phyloP scores from a whole-genome alignment of 1,140 invertebrate species.

The Aethina tumida region DNA sequence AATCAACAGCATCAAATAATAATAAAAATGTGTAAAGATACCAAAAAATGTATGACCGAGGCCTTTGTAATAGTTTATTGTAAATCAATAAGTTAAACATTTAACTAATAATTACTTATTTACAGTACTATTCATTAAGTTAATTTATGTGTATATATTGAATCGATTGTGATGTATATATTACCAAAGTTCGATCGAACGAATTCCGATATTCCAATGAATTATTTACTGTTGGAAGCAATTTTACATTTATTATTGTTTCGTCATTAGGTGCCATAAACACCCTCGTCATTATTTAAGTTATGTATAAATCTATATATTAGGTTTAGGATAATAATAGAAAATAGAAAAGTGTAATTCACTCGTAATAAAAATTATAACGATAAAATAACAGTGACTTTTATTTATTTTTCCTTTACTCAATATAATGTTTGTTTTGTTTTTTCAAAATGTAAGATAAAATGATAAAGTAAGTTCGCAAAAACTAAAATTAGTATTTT shows the following conservation, averaged over 20 bases:
- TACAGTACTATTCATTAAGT: slow-evolving; percentile 15
- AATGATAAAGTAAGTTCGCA: too few species aligned
- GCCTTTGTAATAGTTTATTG: slow-evolving; percentile 11
- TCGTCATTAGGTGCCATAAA: slow-evolving; percentile 15
- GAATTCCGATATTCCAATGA: slow-evolving; percentile 17
- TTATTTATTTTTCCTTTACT: too few species aligned
- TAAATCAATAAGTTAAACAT: slow-evolving; percentile 16
- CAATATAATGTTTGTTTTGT: too few species aligned
- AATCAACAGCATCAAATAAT: neutral
- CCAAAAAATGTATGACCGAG: slow-evolving; percentile 10
- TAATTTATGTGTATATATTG: slow-evolving; percentile 25
- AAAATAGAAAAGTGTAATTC: slow-evolving; percentile 12
- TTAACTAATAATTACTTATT: slow-evolving; percentile 17
- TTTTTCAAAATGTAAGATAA: too few species aligned
- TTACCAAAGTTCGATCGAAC: slow-evolving; percentile 22
- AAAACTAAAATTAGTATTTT: too few species aligned
- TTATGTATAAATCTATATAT: slow-evolving; percentile 8
- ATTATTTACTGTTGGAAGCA: slow-evolving; percentile 14
- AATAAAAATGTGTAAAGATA: neutral
- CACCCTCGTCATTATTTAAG: slow-evolving; percentile 9
- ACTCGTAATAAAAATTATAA: slow-evolving; percentile 16
- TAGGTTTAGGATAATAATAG: slow-evolving; percentile 9
- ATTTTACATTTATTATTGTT: slow-evolving; percentile 14
- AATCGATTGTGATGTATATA: slow-evolving; percentile 19
- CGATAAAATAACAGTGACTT: too few species aligned